Base-by-base conservation (phyloP, 2,113 vertebrate species). In the Cnemophilus loriae region DNA sequence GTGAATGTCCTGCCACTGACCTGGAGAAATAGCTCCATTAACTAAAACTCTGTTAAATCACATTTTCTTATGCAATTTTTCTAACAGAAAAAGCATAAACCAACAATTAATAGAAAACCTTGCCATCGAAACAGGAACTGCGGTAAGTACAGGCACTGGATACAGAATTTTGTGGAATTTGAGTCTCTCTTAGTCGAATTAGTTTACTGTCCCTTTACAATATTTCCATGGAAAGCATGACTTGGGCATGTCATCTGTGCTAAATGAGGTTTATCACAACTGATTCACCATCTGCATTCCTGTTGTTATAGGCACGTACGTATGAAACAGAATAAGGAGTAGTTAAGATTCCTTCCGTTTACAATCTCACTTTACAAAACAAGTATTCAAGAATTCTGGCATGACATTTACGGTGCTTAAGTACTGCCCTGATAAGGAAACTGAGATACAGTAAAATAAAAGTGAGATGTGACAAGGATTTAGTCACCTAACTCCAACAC, bases 1-100 rank as follows among this genome's bases (percentile, higher is more conserved):
- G 97, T 97, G 90, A 97, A 97, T 98, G 98, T 98, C 98, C 98
- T 98, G 96, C 82, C 97, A 98, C 90, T 98, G 98, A 98, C 98
- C 98, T 98, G 97, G 79, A 98, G 96, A 98, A 98, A 98, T 74
- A 96, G 77, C 95, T 97, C 96, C 80, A 91, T 97, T 97, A 97
- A 96, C 96, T 91, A 95, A 97, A 97, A 97, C 95, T 89, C 84
- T 80, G 92, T 84, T 97, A 96, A 97, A 97, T 96, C 96, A 95
- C 95, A 96, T 97, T 98, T 97, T 98, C 96, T 97, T 96, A 94
- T 77, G 87, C 23, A 50, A 67, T 95, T 84, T 89, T 95, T 85
- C 60, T 82, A 90, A 88, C 9, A 61, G 20, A 60, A 71, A 75
- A 17, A 56, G 35, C 13, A 86, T 63, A 94, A 89, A 49, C 9